Conservation (phyloP, 2,113 vertebrate species). For the Cyprinodon variegatus region DNA sequence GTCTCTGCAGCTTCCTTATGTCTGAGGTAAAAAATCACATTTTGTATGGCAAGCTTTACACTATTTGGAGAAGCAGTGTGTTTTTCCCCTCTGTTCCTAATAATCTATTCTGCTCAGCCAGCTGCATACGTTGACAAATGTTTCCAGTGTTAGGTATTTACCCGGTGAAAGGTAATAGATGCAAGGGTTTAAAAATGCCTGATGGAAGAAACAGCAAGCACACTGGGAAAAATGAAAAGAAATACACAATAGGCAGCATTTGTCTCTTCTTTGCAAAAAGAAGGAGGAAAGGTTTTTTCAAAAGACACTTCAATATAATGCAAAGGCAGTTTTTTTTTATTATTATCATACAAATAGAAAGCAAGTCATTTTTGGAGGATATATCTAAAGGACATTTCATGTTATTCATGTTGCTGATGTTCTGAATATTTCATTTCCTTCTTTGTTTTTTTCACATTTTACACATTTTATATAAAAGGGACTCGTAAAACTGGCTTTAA, state of each 20-base stretch:
- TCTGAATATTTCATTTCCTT: neutral
- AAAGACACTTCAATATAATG: slow-evolving; percentile 6
- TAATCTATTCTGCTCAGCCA: slow-evolving; percentile 84
- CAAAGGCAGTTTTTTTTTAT: neutral
- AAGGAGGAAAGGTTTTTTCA: slow-evolving; percentile 44
- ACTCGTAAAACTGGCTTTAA: neutral
- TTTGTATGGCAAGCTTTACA: slow-evolving; percentile 56
- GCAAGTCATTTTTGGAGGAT: neutral
- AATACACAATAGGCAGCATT: slow-evolving; percentile 61
- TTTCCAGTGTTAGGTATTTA: slow-evolving; percentile 83
- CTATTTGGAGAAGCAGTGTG: slow-evolving; percentile 74
- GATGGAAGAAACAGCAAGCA: slow-evolving; percentile 69
- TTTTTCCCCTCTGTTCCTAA: slow-evolving; percentile 79
- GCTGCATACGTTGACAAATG: slow-evolving; percentile 83
- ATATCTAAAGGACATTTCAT: neutral
- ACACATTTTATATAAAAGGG: neutral
- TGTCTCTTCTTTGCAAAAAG: slow-evolving; percentile 45
- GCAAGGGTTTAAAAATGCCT: slow-evolving; percentile 78
- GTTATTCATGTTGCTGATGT: neutral
- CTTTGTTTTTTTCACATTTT: neutral
- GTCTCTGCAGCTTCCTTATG: slow-evolving; percentile 35
- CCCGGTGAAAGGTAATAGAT: slow-evolving; percentile 81
- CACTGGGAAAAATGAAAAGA: slow-evolving; percentile 54
- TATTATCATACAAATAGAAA: neutral
- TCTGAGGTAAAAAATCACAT: slow-evolving; percentile 41